Evolutionary conservation across 2,888 invertebrate species (phyloP).

Genomic region (Melanophora roralis): DNA sequence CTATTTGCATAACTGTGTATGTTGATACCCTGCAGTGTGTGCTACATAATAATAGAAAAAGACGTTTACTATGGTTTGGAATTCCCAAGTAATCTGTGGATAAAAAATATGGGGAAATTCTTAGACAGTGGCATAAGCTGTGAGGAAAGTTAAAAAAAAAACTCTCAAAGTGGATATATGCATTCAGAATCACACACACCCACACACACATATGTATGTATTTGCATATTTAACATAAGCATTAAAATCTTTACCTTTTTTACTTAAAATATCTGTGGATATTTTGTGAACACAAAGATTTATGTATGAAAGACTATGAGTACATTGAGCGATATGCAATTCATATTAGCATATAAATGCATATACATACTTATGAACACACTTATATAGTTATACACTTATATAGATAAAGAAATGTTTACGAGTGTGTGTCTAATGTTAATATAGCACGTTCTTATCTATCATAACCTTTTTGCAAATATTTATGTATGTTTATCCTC

Average conservation of each 20-base stretch:
- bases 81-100: not conserved
- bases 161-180: not conserved
- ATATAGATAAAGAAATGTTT: not conserved
- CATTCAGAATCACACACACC: not conserved
- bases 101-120: too few relatives aligned
- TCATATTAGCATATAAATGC: not conserved
- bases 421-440: not conserved
- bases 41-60: too few relatives aligned
- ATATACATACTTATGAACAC: too few relatives aligned
- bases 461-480: constrained; percentile 48
- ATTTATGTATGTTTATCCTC: constrained; percentile 42
- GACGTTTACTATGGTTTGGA: too few relatives aligned
- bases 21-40: not conserved
- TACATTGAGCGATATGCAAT: not conserved
- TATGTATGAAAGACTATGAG: not conserved
- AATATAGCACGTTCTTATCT: constrained; percentile 2
- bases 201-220: too few relatives aligned
- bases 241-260: constrained; percentile 9
- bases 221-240: not conserved
- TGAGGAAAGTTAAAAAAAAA: too few relatives aligned
- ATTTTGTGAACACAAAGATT: not conserved
- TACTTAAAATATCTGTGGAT: constrained; percentile 2
- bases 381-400: too few relatives aligned
- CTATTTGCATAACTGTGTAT: not conserved
- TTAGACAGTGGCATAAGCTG: too few relatives aligned